Conservation (phyloP, 2,888 invertebrate genomes). For the Trisateles emortualis region DNA sequence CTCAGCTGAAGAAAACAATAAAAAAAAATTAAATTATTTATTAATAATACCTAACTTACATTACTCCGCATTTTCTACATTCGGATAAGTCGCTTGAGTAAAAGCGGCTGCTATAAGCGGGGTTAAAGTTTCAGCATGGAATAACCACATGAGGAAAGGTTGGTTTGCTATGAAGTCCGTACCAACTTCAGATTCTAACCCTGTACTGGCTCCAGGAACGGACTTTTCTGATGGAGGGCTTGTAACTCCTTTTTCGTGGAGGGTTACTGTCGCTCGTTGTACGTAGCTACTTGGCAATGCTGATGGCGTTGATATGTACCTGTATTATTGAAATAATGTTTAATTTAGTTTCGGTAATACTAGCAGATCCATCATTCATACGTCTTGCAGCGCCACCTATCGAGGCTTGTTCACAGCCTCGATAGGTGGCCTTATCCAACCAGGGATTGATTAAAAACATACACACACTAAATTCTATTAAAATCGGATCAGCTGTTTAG, state of each 20-base stretch:
- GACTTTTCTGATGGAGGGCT: conserved; percentile 10
- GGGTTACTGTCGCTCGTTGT: conserved; percentile 36
- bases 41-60: background rate
- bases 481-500: no score
- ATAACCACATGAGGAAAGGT: conserved; percentile 23
- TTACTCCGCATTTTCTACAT: background rate
- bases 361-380: no score
- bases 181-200: conserved; percentile 17
- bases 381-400: no score
- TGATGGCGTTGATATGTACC: conserved; percentile 48
- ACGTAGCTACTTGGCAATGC: conserved; percentile 39
- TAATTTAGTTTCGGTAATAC: no score
- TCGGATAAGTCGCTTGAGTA: conserved; percentile 14
- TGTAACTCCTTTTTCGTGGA: conserved; percentile 29
- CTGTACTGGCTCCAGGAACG: background rate
- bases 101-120: conserved; percentile 13
- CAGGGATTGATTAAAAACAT: no score
- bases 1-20: no score
- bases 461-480: no score
- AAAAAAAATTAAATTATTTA: background rate
- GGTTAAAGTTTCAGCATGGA: conserved; percentile 32
- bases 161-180: conserved; percentile 23
- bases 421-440: no score
- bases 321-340: conserved; percentile 12
- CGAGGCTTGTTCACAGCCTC: no score